These are phyloP conservation scores for Pseudomugil tenellus DNA, from an alignment of 2,797 vertebrate genomes.

Conservation along the genomic window DNA sequence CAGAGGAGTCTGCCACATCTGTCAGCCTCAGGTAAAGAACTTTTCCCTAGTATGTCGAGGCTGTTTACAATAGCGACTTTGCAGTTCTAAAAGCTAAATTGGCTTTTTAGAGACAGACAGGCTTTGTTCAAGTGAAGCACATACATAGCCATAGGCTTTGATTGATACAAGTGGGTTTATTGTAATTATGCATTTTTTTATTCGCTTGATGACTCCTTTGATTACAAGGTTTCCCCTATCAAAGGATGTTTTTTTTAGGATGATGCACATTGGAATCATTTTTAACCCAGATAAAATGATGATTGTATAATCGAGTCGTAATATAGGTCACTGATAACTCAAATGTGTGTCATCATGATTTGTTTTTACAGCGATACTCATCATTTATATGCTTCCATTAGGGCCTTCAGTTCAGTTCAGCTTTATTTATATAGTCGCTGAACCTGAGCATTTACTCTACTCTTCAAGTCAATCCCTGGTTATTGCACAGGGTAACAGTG, in stretches of 20 bases:
- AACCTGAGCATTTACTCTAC: no score
- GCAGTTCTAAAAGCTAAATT: not conserved
- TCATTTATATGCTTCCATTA: not conserved
- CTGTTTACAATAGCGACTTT: not conserved
- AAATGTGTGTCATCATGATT: not conserved
- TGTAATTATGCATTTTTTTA: not conserved
- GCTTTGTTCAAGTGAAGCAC: not conserved
- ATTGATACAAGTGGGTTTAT: not conserved
- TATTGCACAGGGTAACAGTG: not conserved
- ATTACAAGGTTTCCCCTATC: not conserved
- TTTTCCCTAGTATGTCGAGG: not conserved
- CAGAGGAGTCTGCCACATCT: slow-evolving; percentile 31
- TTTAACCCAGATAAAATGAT: not conserved
- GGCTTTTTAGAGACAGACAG: not conserved
- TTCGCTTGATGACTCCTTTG: not conserved
- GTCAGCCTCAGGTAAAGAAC: slow-evolving; percentile 61
- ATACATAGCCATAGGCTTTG: not conserved
- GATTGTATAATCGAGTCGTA: not conserved
- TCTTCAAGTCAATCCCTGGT: not conserved
- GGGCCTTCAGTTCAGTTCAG: not conserved
- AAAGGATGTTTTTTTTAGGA: not conserved
- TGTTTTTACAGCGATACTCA: not conserved
- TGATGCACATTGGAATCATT: not conserved
- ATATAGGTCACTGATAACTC: not conserved
- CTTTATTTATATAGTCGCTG: not conserved